Conservation (phyloP, 2,113 vertebrate genomes). For the Burhinus bistriatus region DNA sequence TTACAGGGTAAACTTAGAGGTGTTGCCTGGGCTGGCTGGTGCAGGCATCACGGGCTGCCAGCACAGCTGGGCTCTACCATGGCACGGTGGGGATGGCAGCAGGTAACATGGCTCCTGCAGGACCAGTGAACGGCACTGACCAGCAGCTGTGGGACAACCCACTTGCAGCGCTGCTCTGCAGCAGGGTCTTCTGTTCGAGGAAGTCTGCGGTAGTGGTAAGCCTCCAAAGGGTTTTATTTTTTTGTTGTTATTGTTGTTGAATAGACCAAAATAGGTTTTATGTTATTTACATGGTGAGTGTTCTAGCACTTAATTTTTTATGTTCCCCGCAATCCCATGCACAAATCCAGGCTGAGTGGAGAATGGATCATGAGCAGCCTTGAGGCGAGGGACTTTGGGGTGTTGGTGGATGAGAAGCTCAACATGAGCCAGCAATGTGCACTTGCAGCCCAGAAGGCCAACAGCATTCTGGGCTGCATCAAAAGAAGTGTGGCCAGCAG, state of each 20-base stretch:
- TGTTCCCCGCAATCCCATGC: background rate
- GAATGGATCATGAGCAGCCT: no score
- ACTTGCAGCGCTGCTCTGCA: accelerated
- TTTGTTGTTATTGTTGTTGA: background rate
- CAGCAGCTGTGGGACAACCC: background rate
- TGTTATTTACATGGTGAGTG: accelerated
- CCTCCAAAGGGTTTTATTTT: background rate
- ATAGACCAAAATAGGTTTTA: background rate
- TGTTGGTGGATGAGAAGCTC: no score
- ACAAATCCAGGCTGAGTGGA: no score
- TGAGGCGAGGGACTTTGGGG: no score
- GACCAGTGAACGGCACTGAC: accelerated
- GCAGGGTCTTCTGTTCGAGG: background rate
- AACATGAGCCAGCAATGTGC: no score
- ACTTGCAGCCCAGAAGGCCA: no score
- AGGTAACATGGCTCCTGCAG: background rate
- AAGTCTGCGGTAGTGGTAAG: background rate
- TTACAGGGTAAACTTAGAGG: background rate
- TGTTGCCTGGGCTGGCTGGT: background rate
- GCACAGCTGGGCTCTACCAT: background rate
- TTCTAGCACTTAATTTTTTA: accelerated
- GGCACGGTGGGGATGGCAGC: background rate
- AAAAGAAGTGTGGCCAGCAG: no score
- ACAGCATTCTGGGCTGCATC: no score
- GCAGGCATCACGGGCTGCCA: background rate